Evolutionary conservation across 2,888 invertebrate genomes (phyloP), one percentile per base, ranked within the genome.

Genomic region (Sisyra terminalis): DNA sequence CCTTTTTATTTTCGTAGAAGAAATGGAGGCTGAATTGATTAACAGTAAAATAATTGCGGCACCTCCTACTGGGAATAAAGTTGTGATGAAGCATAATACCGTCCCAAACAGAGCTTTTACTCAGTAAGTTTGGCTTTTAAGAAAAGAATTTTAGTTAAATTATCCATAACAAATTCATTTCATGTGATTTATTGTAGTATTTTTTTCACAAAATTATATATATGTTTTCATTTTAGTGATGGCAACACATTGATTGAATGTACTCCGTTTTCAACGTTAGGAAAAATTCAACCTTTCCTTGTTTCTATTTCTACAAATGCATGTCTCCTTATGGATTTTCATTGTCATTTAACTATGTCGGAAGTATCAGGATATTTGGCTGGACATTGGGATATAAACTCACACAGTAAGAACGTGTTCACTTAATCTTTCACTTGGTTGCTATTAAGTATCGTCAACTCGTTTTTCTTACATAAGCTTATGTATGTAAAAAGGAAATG

Each of bases 291-390:
- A 61, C 94, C 94, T 9, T 94, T 94, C 60, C 65, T 86, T 43
- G 77, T 94, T 5, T 83, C 87, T 14, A 73, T 93, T 46, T 80
- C 84, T 44, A 85, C 89, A 15, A 89, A 89, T 54, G 83, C 90
- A 2, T 76, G 85, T 45, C 68, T 93, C 14, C 70, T 93, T 46
- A 80, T 92, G 56, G 93, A 94, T 61, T 83, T 94, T 52, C 94
- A 94, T 59, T 87, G 89, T 55, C 93, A 94, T 62, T 69, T 94
- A 51, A 88, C 86, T n/a, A 84, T 81, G 55, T 84, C 84, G 52
- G 94, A 94, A 67, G 87, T 93, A 10, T 87, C 88, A 55, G 96
- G 96, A n/a, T 96, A 94, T 60, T 66, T 96, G 40, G 94, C 86
- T 40, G 94, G 96, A 3, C 81, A 82, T 45, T 96, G 94, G 94